A percentile compares a stretch with the other conserved stretches of the same genome.
Conservation (phyloP, 1,140 invertebrate species). For the Hydropsyche tenuis region DNA sequence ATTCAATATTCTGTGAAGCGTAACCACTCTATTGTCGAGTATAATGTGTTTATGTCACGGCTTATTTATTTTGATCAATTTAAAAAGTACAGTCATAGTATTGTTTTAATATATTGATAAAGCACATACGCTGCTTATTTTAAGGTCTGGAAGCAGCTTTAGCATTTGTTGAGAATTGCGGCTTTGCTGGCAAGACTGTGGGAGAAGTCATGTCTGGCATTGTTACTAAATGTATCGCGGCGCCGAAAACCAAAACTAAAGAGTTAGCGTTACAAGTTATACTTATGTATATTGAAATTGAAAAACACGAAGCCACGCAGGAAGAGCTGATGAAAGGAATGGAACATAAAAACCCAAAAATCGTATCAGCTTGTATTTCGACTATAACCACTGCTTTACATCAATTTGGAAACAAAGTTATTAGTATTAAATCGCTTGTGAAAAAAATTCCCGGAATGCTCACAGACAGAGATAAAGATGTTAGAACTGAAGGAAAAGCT, state of each 20-base stretch:
- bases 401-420: conserved; percentile 92
- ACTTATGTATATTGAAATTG: conserved; percentile 95
- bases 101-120: too few species aligned
- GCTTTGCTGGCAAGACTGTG: conserved; percentile 82
- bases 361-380: conserved; percentile 84
- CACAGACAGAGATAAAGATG: conserved; percentile 90
- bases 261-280: conserved; percentile 88
- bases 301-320: conserved; percentile 89
- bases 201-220: conserved; percentile 90
- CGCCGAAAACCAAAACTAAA: conserved; percentile 89
- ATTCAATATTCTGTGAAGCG: not conserved
- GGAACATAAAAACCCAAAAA: conserved; percentile 95
- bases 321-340: conserved; percentile 94
- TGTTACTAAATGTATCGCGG: conserved; percentile 90
- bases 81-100: too few species aligned
- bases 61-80: not conserved
- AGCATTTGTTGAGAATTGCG: conserved; percentile 89
- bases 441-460: conserved; percentile 86
- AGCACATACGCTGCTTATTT: too few species aligned
- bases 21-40: not conserved
- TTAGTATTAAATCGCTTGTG: conserved; percentile 86
- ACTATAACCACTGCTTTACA: conserved; percentile 77
- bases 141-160: conserved; percentile 82
- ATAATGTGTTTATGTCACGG: not conserved
- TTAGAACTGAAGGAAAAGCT: conserved; percentile 89